phyloP scores from a whole-genome alignment of 2,888 invertebrate genomes.

The Himalopsyche kuldschensis region DNA sequence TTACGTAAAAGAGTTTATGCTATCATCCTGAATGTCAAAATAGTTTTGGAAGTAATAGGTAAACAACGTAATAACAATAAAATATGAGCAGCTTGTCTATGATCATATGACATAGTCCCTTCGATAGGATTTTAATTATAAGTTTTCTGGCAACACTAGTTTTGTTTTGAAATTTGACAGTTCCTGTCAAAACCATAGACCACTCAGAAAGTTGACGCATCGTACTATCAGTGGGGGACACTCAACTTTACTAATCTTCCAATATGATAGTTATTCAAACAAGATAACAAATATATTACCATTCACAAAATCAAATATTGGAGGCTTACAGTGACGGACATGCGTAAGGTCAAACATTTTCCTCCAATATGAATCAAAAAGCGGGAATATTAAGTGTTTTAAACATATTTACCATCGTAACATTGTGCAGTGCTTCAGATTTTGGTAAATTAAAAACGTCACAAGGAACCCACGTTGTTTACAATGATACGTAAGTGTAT shows the following conservation, averaged over 20 bases:
- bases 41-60: too few species aligned
- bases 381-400: background rate
- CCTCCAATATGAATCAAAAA: background rate
- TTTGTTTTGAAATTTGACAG: background rate
- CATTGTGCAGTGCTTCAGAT: background rate
- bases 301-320: background rate
- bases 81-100: too few species aligned
- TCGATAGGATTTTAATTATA: background rate
- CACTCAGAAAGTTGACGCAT: background rate
- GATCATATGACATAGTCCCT: too few species aligned
- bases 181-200: background rate
- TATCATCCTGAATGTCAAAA: too few species aligned
- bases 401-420: background rate
- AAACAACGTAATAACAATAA: too few species aligned
- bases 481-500: background rate
- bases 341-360: background rate
- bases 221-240: background rate
- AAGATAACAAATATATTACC: background rate
- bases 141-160: background rate
- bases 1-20: too few species aligned
- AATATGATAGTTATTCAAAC: background rate
- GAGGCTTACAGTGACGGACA: background rate
- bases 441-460: background rate
- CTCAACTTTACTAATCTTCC: background rate
- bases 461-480: background rate